Percentiles rank a stretch among this genome's conserved stretches.
These are phyloP conservation scores for Bos indicus DNA, from an alignment of 2,113 vertebrate genomes.

Conservation along the genomic window DNA sequence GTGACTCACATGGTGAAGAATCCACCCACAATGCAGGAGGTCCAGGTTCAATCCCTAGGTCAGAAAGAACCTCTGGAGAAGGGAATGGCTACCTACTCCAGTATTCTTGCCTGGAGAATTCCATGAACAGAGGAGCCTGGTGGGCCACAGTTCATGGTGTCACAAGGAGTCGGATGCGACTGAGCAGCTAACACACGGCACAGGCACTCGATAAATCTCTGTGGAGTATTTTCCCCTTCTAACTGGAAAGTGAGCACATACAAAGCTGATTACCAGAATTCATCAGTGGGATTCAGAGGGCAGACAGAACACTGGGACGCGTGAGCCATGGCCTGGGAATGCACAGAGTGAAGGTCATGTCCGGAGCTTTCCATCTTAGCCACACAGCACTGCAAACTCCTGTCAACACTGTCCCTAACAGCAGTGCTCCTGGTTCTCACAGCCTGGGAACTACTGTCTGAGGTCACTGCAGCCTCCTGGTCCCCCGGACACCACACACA, in stretches of 20 bases:
- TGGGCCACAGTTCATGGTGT: neutral
- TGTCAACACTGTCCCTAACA: neutral
- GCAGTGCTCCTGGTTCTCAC: neutral
- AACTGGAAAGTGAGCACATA: neutral
- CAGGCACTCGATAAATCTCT: neutral
- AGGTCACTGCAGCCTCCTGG: accelerated
- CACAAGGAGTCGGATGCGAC: neutral
- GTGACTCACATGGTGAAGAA: neutral
- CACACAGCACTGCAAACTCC: neutral
- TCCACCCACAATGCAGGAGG: neutral
- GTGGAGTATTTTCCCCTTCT: neutral
- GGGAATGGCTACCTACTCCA: neutral
- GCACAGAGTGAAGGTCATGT: neutral
- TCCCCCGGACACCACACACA: neutral
- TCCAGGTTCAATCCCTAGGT: neutral
- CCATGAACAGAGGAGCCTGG: neutral
- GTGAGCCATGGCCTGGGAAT: neutral
- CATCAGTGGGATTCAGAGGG: neutral
- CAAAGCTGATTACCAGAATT: neutral
- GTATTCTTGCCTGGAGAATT: neutral
- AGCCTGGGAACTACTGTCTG: neutral
- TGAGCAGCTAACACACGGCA: neutral
- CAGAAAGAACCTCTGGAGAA: neutral
- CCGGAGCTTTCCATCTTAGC: neutral
- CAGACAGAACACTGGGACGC: neutral